Percentiles rank a stretch among this genome's conserved stretches.
phyloP scores from a whole-genome alignment of 1,140 invertebrate genomes.

The Helicorthomorpha holstii region DNA sequence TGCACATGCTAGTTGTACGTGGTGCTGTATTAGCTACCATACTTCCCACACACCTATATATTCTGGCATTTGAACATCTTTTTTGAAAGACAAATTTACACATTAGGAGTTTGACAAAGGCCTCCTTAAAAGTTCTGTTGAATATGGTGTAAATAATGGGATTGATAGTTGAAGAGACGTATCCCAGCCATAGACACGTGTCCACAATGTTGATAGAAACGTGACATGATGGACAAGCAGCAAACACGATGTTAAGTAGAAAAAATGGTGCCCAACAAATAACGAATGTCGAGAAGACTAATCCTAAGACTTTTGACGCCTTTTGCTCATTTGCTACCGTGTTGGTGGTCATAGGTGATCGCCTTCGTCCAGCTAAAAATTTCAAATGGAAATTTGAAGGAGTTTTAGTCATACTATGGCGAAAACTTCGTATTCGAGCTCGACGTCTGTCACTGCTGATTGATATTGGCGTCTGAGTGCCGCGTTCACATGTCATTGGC shows the following conservation, averaged over 20 bases:
- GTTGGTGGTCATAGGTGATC: slow-evolving; percentile 44
- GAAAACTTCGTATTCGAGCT: not conserved
- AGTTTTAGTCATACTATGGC: not conserved
- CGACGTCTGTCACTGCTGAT: not conserved
- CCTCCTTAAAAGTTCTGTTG: slow-evolving; percentile 18
- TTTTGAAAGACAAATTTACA: slow-evolving; percentile 10
- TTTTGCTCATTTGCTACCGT: slow-evolving; percentile 67
- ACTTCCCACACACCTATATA: not conserved
- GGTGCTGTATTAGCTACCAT: not conserved
- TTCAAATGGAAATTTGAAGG: slow-evolving; percentile 25
- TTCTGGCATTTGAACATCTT: not conserved
- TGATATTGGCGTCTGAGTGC: slow-evolving; percentile 1
- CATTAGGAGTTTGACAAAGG: slow-evolving; percentile 16
- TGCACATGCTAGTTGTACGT: not conserved
- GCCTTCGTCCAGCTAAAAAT: slow-evolving; percentile 42
- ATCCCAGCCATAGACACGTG: slow-evolving; percentile 19
- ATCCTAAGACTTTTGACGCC: slow-evolving; percentile 40
- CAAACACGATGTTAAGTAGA: slow-evolving; percentile 17
- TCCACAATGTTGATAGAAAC: slow-evolving; percentile 14
- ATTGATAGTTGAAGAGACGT: slow-evolving; percentile 38
- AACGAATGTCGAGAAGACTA: slow-evolving; percentile 18
- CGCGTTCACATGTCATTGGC: not conserved
- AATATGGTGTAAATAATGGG: slow-evolving; percentile 37
- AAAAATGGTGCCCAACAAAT: slow-evolving; percentile 21
- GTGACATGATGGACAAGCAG: slow-evolving; percentile 14